A percentile compares a stretch with the other conserved stretches of the same genome.
phyloP scores from a whole-genome alignment of 2,113 vertebrate genomes.

The Antechinus stuartii region DNA sequence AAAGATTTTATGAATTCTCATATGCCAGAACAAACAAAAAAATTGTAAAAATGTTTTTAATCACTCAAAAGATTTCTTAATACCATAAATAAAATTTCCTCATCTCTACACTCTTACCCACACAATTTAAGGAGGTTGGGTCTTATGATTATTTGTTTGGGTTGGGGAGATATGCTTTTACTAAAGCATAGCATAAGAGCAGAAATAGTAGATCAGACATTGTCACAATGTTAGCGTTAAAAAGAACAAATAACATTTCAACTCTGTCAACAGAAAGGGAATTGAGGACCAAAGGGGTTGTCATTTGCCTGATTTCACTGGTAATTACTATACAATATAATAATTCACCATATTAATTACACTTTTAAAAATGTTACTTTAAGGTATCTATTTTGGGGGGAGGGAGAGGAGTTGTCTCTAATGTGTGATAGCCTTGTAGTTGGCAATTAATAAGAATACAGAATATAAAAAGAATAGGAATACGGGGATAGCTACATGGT shows the following conservation, averaged over 20 bases:
- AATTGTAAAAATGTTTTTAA: slow-evolving; percentile 18
- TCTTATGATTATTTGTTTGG: too few species aligned
- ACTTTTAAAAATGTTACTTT: background rate
- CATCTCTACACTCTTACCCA: background rate
- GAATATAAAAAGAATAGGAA: too few species aligned
- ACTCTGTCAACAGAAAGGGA: background rate
- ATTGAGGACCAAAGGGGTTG: background rate
- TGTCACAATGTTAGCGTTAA: background rate
- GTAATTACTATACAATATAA: too few species aligned
- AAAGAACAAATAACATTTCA: background rate
- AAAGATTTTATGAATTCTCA: too few species aligned
- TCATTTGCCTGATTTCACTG: background rate
- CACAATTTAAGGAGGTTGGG: too few species aligned
- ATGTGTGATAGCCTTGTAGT: slow-evolving; percentile 7
- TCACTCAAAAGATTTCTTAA: background rate
- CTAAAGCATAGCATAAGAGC: background rate
- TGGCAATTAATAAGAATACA: background rate
- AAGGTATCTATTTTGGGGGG: background rate
- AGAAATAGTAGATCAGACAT: background rate
- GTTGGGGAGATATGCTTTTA: background rate
- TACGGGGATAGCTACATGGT: too few species aligned
- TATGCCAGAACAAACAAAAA: background rate
- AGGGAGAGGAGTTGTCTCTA: slow-evolving; percentile 6
- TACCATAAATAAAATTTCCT: background rate
- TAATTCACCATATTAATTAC: background rate